phyloP scores from a whole-genome alignment of 2,888 invertebrate genomes.

The Vannuccia rotundouncinata region DNA sequence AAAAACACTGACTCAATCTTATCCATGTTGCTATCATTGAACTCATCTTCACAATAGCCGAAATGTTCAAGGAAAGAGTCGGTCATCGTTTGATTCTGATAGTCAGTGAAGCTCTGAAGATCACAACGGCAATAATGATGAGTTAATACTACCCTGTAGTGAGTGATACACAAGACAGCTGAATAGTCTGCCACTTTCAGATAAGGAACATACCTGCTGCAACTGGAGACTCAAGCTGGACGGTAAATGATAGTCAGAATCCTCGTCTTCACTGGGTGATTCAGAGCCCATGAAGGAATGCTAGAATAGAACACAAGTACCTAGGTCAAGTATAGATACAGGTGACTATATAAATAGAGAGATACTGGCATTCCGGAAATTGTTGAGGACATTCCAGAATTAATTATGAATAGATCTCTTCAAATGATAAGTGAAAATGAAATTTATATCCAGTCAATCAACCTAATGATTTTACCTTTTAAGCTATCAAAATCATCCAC shows the following conservation, averaged over 20 bases:
- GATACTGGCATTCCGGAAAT: too few relatives aligned
- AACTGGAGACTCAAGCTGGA: neutral
- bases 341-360: too few relatives aligned
- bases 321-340: too few relatives aligned
- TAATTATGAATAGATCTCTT: too few relatives aligned
- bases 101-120: conserved; percentile 61
- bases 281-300: conserved; percentile 30
- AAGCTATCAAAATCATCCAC: too few relatives aligned
- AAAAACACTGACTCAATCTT: conserved; percentile 47
- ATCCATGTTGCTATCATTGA: conserved; percentile 61
- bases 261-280: neutral
- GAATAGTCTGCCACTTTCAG: neutral
- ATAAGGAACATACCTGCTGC: neutral
- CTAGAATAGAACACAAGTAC: too few relatives aligned
- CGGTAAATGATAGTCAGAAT: neutral
- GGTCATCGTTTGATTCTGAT: conserved; percentile 64
- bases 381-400: too few relatives aligned
- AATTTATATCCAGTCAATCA: too few relatives aligned
- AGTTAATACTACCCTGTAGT: neutral
- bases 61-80: conserved; percentile 63
- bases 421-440: too few relatives aligned
- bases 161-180: neutral
- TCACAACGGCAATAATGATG: conserved; percentile 27
- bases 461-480: too few relatives aligned
- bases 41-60: conserved; percentile 64